Conservation (phyloP, 2,888 invertebrate genomes). For the Ormyrus pomaceus region DNA sequence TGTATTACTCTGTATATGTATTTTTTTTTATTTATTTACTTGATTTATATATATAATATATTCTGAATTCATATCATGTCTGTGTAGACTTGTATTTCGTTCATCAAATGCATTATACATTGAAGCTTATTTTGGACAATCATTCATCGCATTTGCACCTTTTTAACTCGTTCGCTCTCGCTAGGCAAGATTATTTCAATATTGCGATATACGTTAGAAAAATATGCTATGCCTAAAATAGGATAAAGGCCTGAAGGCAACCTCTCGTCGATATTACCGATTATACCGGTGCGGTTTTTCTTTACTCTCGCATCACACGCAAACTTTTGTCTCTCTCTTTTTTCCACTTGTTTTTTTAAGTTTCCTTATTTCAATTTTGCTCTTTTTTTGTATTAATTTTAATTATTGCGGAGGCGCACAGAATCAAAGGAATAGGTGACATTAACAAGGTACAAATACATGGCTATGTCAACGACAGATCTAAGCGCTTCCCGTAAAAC, state of each 20-base stretch:
- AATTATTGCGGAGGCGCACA: slow-evolving; percentile 51
- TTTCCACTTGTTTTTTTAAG: slow-evolving; percentile 53
- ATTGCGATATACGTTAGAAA: slow-evolving; percentile 75
- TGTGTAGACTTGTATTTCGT: slow-evolving; percentile 40
- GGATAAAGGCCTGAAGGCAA: slow-evolving; percentile 75
- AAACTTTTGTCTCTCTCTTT: slow-evolving; percentile 56
- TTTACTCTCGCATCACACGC: slow-evolving; percentile 50
- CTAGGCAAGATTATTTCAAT: slow-evolving; percentile 72
- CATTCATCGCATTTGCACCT: slow-evolving; percentile 60
- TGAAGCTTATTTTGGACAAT: slow-evolving; percentile 58
- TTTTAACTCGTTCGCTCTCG: slow-evolving; percentile 63
- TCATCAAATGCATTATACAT: slow-evolving; percentile 56
- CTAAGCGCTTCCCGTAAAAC: slow-evolving; percentile 54
- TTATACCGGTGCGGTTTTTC: slow-evolving; percentile 58
- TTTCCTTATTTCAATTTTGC: slow-evolving; percentile 53
- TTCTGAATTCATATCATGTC: slow-evolving; percentile 54
- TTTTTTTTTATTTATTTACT: slow-evolving; percentile 47
- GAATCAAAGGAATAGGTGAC: slow-evolving; percentile 51
- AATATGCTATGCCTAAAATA: slow-evolving; percentile 76
- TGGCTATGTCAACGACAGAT: slow-evolving; percentile 52
- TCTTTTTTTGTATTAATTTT: slow-evolving; percentile 51
- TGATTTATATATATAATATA: slow-evolving; percentile 13
- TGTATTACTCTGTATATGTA: slow-evolving; percentile 58
- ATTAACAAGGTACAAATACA: slow-evolving; percentile 54
- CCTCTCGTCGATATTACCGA: slow-evolving; percentile 62